Percentiles rank a stretch among this genome's conserved stretches.
Conservation (phyloP, 2,113 vertebrate genomes). For the Cercocebus atys region DNA sequence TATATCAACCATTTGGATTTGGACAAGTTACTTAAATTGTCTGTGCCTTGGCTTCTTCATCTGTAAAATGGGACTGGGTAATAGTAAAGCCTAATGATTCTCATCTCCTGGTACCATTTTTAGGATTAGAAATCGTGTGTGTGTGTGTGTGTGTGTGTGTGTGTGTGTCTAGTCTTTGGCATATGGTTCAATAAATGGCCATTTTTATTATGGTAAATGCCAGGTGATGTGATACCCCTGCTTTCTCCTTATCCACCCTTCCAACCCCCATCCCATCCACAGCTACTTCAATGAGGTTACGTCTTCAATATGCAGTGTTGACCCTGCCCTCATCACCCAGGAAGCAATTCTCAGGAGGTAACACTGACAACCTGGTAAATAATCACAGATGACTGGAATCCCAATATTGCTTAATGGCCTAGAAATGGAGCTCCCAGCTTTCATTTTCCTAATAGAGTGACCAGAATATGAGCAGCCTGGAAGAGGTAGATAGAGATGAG, state of each 20-base stretch:
- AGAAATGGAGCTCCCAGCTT: background rate
- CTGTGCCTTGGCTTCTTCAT: background rate
- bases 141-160: too few species aligned
- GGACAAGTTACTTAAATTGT: background rate
- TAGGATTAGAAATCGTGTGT: background rate
- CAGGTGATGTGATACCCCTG: background rate
- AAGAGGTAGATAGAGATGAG: constrained; percentile 14
- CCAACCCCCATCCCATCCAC: background rate
- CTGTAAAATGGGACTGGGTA: background rate
- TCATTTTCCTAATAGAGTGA: constrained; percentile 19
- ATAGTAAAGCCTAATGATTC: background rate
- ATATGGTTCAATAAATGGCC: background rate
- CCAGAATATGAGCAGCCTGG: accelerated
- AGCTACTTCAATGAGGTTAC: background rate
- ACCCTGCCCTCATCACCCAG: background rate
- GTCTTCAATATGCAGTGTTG: background rate
- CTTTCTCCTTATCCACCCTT: background rate
- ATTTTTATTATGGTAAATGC: background rate
- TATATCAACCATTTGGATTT: background rate
- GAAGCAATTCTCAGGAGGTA: background rate
- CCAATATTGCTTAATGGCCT: background rate
- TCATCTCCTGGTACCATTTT: background rate
- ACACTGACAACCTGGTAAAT: background rate
- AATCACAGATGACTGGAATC: background rate
- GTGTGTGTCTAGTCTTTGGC: background rate